phyloP scores from a whole-genome alignment of 1,140 invertebrate species.

The Asobara japonica region DNA sequence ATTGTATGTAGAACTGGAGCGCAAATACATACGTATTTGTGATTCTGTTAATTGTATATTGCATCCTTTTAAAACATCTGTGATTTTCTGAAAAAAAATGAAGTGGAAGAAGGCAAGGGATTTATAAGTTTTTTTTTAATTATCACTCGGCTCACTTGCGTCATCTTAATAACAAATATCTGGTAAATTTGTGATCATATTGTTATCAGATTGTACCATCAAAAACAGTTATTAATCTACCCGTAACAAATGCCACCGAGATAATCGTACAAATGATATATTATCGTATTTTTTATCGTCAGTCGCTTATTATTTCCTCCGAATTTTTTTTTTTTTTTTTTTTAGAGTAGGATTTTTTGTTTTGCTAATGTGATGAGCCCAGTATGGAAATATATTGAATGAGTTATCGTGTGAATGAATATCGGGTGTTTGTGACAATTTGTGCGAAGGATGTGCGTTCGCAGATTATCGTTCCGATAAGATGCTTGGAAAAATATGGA shows the following conservation, averaged over 20 bases:
- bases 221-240: conserved; percentile 11
- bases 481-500: conserved; percentile 9
- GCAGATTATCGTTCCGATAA: conserved; percentile 33
- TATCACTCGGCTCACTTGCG: too few species aligned
- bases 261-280: conserved; percentile 26
- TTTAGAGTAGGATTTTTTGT: background rate
- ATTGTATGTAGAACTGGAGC: conserved; percentile 44
- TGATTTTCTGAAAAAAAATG: conserved; percentile 41
- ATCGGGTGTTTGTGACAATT: conserved; percentile 7
- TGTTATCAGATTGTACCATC: conserved; percentile 11
- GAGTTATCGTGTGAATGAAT: conserved; percentile 1
- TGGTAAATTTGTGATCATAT: background rate
- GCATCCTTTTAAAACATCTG: conserved; percentile 50
- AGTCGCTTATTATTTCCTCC: background rate
- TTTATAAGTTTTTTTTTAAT: background rate
- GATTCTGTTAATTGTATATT: conserved; percentile 48
- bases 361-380: too few species aligned
- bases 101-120: background rate
- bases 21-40: conserved; percentile 37
- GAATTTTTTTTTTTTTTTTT: background rate
- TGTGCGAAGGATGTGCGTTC: conserved; percentile 20
- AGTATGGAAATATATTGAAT: too few species aligned
- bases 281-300: background rate
- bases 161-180: too few species aligned
- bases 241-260: conserved; percentile 10